These are phyloP conservation scores for Achatina immaculata DNA, from an alignment of 1,140 invertebrate species.

Conservation along the genomic window DNA sequence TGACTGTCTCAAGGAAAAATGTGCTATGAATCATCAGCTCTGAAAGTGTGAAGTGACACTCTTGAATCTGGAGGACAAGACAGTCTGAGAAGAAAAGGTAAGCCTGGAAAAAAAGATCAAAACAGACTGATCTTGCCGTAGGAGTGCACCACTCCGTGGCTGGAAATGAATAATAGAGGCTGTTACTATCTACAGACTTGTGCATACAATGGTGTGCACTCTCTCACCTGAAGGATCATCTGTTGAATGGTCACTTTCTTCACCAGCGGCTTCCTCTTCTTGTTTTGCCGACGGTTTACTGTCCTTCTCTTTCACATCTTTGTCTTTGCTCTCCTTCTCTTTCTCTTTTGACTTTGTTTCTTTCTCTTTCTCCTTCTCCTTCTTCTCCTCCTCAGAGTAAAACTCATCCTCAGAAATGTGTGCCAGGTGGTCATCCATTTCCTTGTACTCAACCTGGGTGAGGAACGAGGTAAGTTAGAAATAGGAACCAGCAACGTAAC, in stretches of 20 bases:
- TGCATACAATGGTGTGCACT: not conserved
- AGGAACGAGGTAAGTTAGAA: not conserved
- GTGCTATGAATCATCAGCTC: too few relatives aligned
- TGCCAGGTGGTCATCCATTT: constrained; percentile 66
- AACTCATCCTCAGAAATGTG: constrained; percentile 68
- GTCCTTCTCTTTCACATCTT: constrained; percentile 13
- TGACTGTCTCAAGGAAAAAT: too few relatives aligned
- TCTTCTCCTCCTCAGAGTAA: constrained; percentile 65
- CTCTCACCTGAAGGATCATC: constrained; percentile 67
- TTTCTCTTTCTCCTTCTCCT: constrained; percentile 45
- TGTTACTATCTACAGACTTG: not conserved
- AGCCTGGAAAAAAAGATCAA: too few relatives aligned
- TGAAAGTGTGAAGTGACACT: too few relatives aligned
- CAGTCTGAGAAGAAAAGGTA: too few relatives aligned
- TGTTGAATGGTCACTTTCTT: constrained; percentile 67
- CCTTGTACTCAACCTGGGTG: constrained; percentile 68
- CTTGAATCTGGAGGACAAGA: too few relatives aligned
- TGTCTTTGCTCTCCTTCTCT: constrained; percentile 40
- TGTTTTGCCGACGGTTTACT: constrained; percentile 38
- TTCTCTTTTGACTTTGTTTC: constrained; percentile 37
- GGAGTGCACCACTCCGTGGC: too few relatives aligned
- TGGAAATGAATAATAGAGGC: too few relatives aligned
- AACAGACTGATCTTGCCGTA: too few relatives aligned
- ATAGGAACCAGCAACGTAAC: too few relatives aligned
- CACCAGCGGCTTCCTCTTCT: constrained; percentile 51